Base-by-base conservation (phyloP, 2,888 invertebrate genomes). In the Bimastos eiseni region DNA sequence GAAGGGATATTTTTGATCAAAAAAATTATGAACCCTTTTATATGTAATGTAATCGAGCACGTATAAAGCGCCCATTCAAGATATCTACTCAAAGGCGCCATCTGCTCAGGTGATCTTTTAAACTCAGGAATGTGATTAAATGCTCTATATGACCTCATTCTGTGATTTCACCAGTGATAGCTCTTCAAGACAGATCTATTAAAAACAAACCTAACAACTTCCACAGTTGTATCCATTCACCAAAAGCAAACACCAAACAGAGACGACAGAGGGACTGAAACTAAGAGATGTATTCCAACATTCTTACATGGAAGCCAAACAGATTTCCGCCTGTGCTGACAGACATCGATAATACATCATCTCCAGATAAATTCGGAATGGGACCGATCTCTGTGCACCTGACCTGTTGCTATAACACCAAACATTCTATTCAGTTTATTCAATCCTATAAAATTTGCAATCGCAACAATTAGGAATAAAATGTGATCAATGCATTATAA, bases 271-370 rank as follows among this genome's bases (percentile, higher is more conserved):
- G n/a, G 70, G n/a, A 70, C 70, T n/a, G 70, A 70, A 13, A n/a
- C 70, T n/a, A 70, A 70, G 70, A 70, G 70, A 70, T n/a, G 30
- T n/a, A n/a, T n/a, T 70, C n/a, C 8, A n/a, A 70, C n/a, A 30
- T n/a, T 4, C 86, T 86, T 34, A 86, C 86, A 86, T 86, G 86
- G 37, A 86, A 86, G 86, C 86, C 86, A 86, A 86, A 86, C 86
- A 86, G 37, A 86, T 37, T 36, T 34, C 86, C 86, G 34, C 36
- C 70, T 70, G 17, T 30, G 70, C 70, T 86, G 36, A 37, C 37
- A 5, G 86, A 86, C 86, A 86, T 86, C 15, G 86, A 86, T 13
- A 86, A 37, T 21, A 86, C 37, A 8, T 86, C 86, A 24, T 86
- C 86, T 86, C 15, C 24, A 34, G 36, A 86, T 86, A 36, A 34